Evolutionary conservation across 2,888 invertebrate species (phyloP).

Genomic region (Creontiades dilutus): DNA sequence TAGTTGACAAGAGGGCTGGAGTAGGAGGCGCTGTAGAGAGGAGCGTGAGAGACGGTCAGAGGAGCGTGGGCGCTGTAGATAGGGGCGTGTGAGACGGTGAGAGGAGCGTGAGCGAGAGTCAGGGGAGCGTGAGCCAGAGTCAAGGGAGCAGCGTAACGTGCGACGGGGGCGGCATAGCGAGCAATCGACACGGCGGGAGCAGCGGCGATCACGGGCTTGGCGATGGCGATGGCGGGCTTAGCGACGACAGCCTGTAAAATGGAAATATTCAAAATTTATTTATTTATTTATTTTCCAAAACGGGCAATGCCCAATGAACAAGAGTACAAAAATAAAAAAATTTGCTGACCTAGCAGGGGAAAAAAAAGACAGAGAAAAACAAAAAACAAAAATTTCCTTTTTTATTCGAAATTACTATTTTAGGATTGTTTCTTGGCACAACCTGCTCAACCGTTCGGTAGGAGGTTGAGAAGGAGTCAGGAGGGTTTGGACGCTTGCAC

Average conservation of each 20-base stretch:
- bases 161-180: slow-evolving; percentile 53
- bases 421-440: no score
- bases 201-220: slow-evolving; percentile 42
- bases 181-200: slow-evolving; percentile 48
- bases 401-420: no score
- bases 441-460: no score
- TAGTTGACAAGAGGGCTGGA: slow-evolving; percentile 62
- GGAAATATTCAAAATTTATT: no score
- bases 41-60: slow-evolving; percentile 51
- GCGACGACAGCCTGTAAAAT: slow-evolving; percentile 72
- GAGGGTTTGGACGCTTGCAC: no score
- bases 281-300: no score
- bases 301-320: no score
- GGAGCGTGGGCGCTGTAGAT: slow-evolving; percentile 52
- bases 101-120: slow-evolving; percentile 50
- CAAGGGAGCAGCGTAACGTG: slow-evolving; percentile 12
- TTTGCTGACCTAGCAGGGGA: no score
- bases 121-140: slow-evolving; percentile 54
- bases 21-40: slow-evolving; percentile 61
- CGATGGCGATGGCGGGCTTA: slow-evolving; percentile 42
- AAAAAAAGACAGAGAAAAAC: no score
- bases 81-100: slow-evolving; percentile 49
- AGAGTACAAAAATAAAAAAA: no score
- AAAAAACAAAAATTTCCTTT: no score
- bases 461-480: no score